A percentile compares a stretch with the other conserved stretches of the same genome.
phyloP scores from a whole-genome alignment of 2,113 vertebrate species.

The Synodontis membranacea region DNA sequence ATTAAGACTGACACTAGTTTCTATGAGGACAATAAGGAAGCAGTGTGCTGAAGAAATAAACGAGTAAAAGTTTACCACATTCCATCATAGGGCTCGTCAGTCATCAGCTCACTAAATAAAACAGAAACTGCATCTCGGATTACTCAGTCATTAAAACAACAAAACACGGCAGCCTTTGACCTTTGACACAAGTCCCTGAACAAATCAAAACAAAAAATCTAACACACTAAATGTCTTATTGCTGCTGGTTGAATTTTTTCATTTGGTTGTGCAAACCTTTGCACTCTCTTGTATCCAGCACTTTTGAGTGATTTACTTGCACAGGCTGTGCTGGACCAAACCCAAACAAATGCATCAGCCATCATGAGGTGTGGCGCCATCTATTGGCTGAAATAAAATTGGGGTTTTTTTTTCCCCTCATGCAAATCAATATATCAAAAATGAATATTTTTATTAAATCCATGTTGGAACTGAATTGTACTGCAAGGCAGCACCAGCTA shows the following conservation, averaged over 20 bases:
- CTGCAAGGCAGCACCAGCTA: background rate
- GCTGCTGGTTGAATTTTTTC: background rate
- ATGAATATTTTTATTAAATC: background rate
- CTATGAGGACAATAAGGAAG: background rate
- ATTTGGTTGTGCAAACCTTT: background rate
- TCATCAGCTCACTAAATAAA: background rate
- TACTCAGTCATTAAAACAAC: background rate
- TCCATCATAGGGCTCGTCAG: background rate
- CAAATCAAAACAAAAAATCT: background rate
- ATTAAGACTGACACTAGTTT: background rate
- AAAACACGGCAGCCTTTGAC: background rate
- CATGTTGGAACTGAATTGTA: background rate
- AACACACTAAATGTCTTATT: background rate
- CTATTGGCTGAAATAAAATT: background rate
- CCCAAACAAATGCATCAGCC: background rate
- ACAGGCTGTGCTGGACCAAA: background rate
- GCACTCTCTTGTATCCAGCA: background rate
- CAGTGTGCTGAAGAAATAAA: background rate
- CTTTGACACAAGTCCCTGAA: background rate
- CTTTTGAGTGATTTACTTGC: background rate
- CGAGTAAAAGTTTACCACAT: background rate
- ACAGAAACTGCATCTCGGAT: background rate
- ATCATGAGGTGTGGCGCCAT: background rate
- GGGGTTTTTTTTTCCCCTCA: background rate
- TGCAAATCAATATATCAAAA: background rate